These are phyloP conservation scores for Pionites leucogaster DNA, from an alignment of 2,113 vertebrate genomes.

Conservation along the genomic window DNA sequence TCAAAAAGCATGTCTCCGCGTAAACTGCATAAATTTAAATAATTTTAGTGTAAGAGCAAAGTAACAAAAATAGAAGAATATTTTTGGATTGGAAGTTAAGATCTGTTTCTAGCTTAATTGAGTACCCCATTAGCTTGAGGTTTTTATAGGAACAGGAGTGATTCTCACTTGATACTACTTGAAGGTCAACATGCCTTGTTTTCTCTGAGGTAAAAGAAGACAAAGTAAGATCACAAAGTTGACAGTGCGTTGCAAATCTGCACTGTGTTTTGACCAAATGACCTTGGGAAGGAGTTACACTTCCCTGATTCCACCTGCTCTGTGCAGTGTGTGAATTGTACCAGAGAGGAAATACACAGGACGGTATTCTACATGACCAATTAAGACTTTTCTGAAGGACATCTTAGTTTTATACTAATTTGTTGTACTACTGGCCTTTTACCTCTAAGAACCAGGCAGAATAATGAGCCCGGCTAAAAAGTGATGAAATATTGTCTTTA, in stretches of 20 bases:
- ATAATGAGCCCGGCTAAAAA: background rate
- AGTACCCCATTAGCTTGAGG: background rate
- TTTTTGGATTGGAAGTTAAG: background rate
- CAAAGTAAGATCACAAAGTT: background rate
- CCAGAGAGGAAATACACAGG: background rate
- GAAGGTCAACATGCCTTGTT: background rate
- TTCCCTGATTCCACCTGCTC: background rate
- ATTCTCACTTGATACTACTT: background rate
- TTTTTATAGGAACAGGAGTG: background rate
- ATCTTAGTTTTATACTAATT: background rate
- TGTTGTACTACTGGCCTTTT: background rate
- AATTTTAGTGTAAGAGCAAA: background rate
- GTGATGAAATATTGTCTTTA: background rate
- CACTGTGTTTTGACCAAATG: background rate
- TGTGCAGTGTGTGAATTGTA: background rate
- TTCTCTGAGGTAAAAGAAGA: background rate
- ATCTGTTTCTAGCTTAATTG: background rate
- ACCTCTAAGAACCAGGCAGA: background rate
- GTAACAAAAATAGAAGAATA: background rate
- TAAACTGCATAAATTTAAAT: background rate
- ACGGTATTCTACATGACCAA: background rate
- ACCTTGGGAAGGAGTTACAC: background rate
- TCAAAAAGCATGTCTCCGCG: fast-evolving
- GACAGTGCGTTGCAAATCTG: background rate
- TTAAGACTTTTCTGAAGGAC: background rate